phyloP scores from a whole-genome alignment of 2,797 vertebrate genomes.

The Thamnophis elegans region DNA sequence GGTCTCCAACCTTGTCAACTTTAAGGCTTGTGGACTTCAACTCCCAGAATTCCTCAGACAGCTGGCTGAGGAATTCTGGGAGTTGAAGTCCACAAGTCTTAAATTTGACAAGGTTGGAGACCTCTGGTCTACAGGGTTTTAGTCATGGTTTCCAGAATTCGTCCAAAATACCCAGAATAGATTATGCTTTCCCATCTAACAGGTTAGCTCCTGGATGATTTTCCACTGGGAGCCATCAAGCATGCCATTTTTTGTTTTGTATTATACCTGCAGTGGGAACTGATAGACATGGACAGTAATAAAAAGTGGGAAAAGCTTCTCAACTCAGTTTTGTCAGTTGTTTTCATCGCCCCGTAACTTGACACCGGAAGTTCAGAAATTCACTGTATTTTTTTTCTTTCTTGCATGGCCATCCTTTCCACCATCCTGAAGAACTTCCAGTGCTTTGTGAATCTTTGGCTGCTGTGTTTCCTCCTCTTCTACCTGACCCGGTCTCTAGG shows the following conservation, averaged over 20 bases:
- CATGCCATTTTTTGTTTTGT: no score
- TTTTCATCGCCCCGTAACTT: not conserved
- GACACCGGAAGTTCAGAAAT: not conserved
- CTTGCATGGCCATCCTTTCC: not conserved
- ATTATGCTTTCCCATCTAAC: not conserved
- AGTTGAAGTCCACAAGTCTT: no score
- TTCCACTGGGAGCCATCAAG: not conserved
- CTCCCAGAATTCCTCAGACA: no score
- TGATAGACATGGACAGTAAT: not conserved
- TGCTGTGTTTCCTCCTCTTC: not conserved
- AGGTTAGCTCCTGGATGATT: not conserved
- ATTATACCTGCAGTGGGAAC: not conserved
- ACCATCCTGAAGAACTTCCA: not conserved
- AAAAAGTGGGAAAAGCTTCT: not conserved
- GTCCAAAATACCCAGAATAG: not conserved
- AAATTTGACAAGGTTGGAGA: no score
- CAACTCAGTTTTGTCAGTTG: not conserved
- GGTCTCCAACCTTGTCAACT: no score
- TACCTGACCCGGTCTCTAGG: not conserved
- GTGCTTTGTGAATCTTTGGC: not conserved
- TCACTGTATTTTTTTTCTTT: not conserved
- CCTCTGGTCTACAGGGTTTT: not conserved
- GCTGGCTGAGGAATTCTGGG: no score
- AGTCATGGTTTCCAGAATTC: not conserved
- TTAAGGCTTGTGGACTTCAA: no score